Conservation (phyloP, 2,888 invertebrate genomes). For the Ganaspis brasiliensis region DNA sequence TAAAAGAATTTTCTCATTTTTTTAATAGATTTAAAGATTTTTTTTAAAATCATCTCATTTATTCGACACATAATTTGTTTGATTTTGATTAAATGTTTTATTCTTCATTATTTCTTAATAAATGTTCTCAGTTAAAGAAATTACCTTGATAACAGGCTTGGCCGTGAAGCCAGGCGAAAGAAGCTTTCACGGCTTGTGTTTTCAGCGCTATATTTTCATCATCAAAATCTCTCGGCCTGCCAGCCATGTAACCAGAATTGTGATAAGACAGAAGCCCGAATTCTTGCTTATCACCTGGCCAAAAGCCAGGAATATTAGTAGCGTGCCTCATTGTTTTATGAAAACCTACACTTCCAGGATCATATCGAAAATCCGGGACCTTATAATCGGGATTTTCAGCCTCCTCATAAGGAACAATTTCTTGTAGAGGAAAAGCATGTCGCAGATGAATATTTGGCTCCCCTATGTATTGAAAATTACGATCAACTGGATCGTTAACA, state of each 20-base stretch:
- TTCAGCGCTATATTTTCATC: conserved; percentile 86
- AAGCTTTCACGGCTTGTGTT: conserved; percentile 88
- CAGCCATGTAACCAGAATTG: conserved; percentile 84
- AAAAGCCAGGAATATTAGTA: conserved; percentile 91
- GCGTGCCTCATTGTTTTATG: conserved; percentile 83
- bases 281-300: conserved; percentile 90
- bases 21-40: too few species aligned
- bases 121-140: too few species aligned
- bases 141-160: conserved; percentile 90
- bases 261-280: conserved; percentile 91
- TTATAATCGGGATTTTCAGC: conserved; percentile 83
- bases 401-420: conserved; percentile 84
- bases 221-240: conserved; percentile 81
- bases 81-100: too few species aligned
- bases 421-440: conserved; percentile 85
- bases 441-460: conserved; percentile 87
- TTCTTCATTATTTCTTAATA: too few species aligned
- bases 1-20: too few species aligned
- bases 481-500: conserved; percentile 83
- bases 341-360: conserved; percentile 86
- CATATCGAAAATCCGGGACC: conserved; percentile 83
- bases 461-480: conserved; percentile 87
- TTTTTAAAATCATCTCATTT: too few species aligned
- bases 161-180: conserved; percentile 90
- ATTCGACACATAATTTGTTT: too few species aligned